Evolutionary conservation across 2,113 vertebrate genomes (phyloP).

Genomic region (Pithys albifrons): DNA sequence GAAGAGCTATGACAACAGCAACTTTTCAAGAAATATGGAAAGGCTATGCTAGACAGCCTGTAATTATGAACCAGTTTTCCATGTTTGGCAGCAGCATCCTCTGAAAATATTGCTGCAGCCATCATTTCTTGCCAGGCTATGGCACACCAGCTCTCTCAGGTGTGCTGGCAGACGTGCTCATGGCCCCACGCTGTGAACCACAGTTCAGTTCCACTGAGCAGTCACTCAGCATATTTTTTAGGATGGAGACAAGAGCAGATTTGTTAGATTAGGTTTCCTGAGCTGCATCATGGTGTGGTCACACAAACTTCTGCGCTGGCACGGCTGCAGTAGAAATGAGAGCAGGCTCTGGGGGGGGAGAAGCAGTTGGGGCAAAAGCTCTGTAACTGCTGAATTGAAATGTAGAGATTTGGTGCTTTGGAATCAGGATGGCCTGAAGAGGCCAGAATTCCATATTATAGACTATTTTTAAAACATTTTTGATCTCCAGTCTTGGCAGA

Average conservation of each 20-base stretch:
- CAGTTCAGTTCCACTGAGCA: background rate
- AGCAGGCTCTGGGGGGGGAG: background rate
- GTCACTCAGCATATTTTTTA: background rate
- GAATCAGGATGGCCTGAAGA: background rate
- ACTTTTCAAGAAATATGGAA: slow-evolving; percentile 2
- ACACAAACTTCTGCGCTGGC: background rate
- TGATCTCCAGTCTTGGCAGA: background rate
- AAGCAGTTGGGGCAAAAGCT: background rate
- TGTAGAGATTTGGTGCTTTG: background rate
- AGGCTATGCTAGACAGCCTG: background rate
- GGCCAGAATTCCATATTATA: background rate
- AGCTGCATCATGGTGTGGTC: rapidly evolving
- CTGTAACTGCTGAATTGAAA: background rate
- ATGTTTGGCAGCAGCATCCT: background rate
- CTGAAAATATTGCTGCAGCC: background rate
- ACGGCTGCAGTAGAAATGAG: background rate
- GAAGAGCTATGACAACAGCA: background rate
- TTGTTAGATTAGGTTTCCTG: background rate
- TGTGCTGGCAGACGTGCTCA: background rate
- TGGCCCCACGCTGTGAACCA: background rate
- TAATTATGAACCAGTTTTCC: slow-evolving; percentile 26
- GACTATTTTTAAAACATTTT: background rate
- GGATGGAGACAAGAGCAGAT: background rate
- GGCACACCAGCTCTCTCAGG: slow-evolving; percentile 6
- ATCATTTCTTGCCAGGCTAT: background rate